Evolutionary conservation across 2,888 invertebrate species (phyloP), one percentile per base, ranked within the genome.

Genomic region (Periphyllus acericola): DNA sequence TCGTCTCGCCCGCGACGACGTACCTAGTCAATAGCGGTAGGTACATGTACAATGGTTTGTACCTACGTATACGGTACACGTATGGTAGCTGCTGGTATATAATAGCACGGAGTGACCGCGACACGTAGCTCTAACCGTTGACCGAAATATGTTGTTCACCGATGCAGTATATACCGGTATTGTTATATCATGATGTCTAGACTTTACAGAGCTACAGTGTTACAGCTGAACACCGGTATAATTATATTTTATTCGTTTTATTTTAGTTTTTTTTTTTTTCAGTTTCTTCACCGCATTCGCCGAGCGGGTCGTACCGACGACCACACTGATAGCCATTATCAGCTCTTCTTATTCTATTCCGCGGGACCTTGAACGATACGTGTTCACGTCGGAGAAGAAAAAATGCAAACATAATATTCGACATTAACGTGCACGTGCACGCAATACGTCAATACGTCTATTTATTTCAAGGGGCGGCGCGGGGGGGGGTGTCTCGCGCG

Each of bases 281-380:
- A n/a, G 21, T 55, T 55, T 55, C 46, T 55, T 55, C 5, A 55
- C 55, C 55, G 19, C 19, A 21, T 21, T 21, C 6, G 19, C 21
- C 55, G 2, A 4, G 55, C 55, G 55, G 55, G 21, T 55, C 55
- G n/a, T n/a, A 55, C 55, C 9, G 9, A 46, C 46, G 46, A 3
- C 55, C 40, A 46, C 46, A 29, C 75, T 34, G 75, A 46, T 46
- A 76, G 75, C 75, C 19, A 76, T 76, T 76, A 76, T 76, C 46
- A 46, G 46, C n/a, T 46, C 29, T 76, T 46, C 8, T n/a, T 40
- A 75, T 76, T 76, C 46, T 19, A 29, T n/a, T 76, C 46, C 40
- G 9, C 9, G 0, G 46, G n/a, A 76, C 75, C 75, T 46, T 29
- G 46, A 55, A 55, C 55, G 19, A 21, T 5, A 55, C 21, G 21